Conservation (phyloP, 1,140 invertebrate species). For the Nautilus pompilius region DNA sequence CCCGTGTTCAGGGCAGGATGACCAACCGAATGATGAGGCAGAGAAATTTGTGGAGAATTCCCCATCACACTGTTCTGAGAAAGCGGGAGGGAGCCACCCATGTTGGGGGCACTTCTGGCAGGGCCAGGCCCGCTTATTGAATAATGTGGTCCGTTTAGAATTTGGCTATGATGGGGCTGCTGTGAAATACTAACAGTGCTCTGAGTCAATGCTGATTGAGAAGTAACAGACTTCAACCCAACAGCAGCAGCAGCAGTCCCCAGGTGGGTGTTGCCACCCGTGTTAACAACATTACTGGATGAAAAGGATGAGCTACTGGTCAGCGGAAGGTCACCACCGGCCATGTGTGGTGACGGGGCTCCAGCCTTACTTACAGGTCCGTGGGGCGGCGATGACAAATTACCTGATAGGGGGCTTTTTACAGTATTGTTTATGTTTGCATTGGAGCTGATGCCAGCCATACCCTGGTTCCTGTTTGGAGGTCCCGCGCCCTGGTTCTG, state of each 20-base stretch:
- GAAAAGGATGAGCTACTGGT: constrained; percentile 16
- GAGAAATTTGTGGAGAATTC: neutral
- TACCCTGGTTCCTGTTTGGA: constrained; percentile 15
- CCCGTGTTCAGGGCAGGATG: neutral
- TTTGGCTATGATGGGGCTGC: neutral
- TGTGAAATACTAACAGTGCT: neutral
- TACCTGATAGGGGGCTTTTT: constrained; percentile 44
- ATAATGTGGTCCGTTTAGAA: constrained; percentile 3
- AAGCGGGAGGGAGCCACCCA: neutral
- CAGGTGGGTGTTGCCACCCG: constrained; percentile 8
- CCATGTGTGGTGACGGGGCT: constrained; percentile 13
- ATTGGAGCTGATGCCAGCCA: constrained; percentile 19
- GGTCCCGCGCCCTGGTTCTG: constrained; percentile 4
- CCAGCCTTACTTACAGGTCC: constrained; percentile 20
- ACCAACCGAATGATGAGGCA: neutral
- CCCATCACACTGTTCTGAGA: neutral
- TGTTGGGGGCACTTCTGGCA: neutral
- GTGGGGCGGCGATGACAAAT: constrained; percentile 34
- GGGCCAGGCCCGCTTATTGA: neutral
- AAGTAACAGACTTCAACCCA: neutral
- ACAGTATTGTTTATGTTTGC: constrained; percentile 31
- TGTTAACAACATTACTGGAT: constrained; percentile 25
- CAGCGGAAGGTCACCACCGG: constrained; percentile 6
- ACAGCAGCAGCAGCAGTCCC: neutral
- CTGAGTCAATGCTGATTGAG: neutral